Conservation (phyloP, 2,113 vertebrate species). For the Arothron firmamentum region DNA sequence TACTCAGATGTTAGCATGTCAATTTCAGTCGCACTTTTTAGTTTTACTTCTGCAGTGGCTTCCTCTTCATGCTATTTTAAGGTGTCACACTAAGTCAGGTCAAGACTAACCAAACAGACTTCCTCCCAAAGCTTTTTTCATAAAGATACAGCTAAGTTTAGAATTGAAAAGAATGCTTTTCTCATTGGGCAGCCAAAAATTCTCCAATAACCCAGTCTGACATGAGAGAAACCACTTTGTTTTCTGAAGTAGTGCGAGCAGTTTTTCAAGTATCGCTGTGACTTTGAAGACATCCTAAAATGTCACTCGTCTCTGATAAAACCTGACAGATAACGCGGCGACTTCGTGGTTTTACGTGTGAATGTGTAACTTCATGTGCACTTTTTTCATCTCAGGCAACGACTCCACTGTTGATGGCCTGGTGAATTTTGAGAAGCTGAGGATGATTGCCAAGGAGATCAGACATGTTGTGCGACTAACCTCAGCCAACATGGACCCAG, state of each 20-base stretch:
- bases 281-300: slow-evolving; percentile 2
- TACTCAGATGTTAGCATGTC: slow-evolving; percentile 4
- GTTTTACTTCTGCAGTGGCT: slow-evolving; percentile 49
- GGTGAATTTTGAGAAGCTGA: slow-evolving; percentile 95
- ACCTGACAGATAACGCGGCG: background rate
- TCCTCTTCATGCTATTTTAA: slow-evolving; percentile 14
- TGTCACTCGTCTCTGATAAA: background rate
- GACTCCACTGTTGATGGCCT: slow-evolving; percentile 93
- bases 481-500: slow-evolving; percentile 95
- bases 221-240: slow-evolving; percentile 2
- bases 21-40: slow-evolving; percentile 13
- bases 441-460: slow-evolving; percentile 98
- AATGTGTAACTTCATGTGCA: background rate
- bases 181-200: slow-evolving; percentile 10
- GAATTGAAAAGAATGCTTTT: slow-evolving; percentile 8
- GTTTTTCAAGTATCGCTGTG: slow-evolving; percentile 5
- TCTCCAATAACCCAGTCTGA: background rate
- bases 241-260: slow-evolving; percentile 11
- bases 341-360: background rate
- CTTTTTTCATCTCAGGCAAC: slow-evolving; percentile 78
- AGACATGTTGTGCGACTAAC: slow-evolving; percentile 91
- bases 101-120: slow-evolving; percentile 15
- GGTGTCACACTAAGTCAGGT: slow-evolving; percentile 5
- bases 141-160: background rate
- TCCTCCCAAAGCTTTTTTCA: slow-evolving; percentile 7